Base-by-base conservation (phyloP, 1,140 invertebrate species). In the Neodiprion virginianus region DNA sequence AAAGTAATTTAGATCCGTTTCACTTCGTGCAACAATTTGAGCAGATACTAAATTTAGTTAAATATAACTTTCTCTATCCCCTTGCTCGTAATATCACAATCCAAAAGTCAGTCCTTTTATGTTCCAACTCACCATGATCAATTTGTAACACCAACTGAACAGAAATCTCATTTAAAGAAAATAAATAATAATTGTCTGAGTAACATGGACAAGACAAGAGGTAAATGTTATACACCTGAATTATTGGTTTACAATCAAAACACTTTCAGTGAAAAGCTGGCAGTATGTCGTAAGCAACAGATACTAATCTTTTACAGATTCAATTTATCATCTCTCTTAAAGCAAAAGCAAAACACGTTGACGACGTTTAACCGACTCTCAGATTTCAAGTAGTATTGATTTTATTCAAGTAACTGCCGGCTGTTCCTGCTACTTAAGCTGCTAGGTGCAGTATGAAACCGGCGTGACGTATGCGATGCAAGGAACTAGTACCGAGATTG, bases 171-270 rank as follows among this genome's bases (percentile, higher is more conserved):
- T 3, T 40, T 9, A 81, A 82, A 68, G 83, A 83, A 81, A 84
- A 84, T 81, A 84, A 84, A 83, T 81, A 82, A 78, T 69, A 72
- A 77, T 73, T 76, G 71, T 67, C 69, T 61, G n/a, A 61, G n/a
- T 61, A 12, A 61, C 11, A 61, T 17, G n/a, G n/a, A 61, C 53
- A 61, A 40, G 28, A 40, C 5, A 40, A 40, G 28, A 40, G 28
- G 28, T 40, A 40, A 40, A 40, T 40, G 28, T 40, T 40, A 40
- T 40, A 40, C 28, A 40, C 28, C 28, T 40, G 28, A 40, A 40
- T 40, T 40, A 40, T 40, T 61, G 11, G n/a, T 14, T 61, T 14
- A 61, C n/a, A 61, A 61, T 61, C 3, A 3, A 11, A 61, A 61
- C 11, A 61, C n/a, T 1, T 61, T 61, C 5, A 61, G 11, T 14